Conservation (phyloP, 2,888 invertebrate species). For the Zeuzera pyrina region DNA sequence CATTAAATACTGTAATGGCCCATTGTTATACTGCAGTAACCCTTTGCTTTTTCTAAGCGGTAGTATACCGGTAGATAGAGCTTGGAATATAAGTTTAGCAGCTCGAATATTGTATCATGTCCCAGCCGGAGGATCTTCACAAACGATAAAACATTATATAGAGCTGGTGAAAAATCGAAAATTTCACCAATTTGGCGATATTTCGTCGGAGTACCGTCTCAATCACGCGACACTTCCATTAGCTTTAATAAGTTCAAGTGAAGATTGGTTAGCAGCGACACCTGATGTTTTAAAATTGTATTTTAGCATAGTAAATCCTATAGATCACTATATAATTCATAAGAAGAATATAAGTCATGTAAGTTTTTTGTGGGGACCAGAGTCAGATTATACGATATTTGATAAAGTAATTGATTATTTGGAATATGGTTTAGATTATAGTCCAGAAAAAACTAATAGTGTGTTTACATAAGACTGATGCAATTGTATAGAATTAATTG, state of each 20-base stretch:
- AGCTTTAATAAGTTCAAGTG: conserved; percentile 25
- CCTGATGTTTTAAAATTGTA: conserved; percentile 23
- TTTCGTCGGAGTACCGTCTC: conserved; percentile 24
- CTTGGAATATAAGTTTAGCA: conserved; percentile 22
- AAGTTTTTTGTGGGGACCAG: conserved; percentile 33
- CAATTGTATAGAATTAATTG: no score
- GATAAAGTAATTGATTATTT: background rate
- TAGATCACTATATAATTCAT: conserved; percentile 23
- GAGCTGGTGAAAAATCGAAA: conserved; percentile 34
- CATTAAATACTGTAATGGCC: conserved; percentile 32
- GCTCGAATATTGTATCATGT: conserved; percentile 35
- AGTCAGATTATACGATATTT: conserved; percentile 12
- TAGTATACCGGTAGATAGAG: conserved; percentile 17
- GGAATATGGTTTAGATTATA: background rate
- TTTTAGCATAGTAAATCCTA: no score
- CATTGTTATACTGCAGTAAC: conserved; percentile 35
- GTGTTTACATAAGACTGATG: no score
- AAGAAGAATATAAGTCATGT: conserved; percentile 27
- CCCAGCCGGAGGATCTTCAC: conserved; percentile 46
- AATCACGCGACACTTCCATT: conserved; percentile 24
- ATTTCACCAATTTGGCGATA: conserved; percentile 34
- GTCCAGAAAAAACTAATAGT: no score
- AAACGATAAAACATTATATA: conserved; percentile 46
- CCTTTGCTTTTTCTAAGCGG: conserved; percentile 45
- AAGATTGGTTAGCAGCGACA: conserved; percentile 30